Conservation (phyloP, 2,888 invertebrate genomes). For the Megalurothrips usitatus region DNA sequence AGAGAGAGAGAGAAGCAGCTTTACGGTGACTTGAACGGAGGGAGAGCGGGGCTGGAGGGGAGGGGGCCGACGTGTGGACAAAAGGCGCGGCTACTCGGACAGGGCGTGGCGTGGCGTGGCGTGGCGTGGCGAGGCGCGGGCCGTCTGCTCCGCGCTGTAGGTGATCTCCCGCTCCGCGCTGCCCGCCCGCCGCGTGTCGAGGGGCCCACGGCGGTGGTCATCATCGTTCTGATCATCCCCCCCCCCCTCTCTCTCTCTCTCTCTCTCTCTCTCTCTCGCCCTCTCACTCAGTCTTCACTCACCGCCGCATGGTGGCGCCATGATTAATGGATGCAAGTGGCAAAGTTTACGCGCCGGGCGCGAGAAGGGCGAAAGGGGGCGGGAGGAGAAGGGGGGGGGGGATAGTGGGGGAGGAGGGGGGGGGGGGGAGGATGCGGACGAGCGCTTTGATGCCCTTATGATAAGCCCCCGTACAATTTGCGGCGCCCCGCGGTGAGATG, state of each 20-base stretch:
- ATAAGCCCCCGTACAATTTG: constrained; percentile 16
- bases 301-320: not conserved
- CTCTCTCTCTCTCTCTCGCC: not conserved
- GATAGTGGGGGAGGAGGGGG: not conserved
- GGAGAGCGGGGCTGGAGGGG: too few relatives aligned
- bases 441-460: constrained; percentile 19
- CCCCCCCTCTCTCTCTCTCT: not conserved
- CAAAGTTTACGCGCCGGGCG: constrained; percentile 12
- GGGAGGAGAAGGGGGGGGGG: not conserved
- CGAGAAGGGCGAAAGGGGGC: not conserved
- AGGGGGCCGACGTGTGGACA: too few relatives aligned
- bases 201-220: not conserved
- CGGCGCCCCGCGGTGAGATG: not conserved
- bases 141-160: not conserved
- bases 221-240: not conserved
- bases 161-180: not conserved
- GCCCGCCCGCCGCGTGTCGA: not conserved
- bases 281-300: not conserved
- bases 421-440: not conserved
- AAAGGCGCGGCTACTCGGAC: too few relatives aligned
- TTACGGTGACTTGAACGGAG: too few relatives aligned
- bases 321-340: constrained; percentile 24
- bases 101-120: not conserved
- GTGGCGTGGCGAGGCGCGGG: not conserved
- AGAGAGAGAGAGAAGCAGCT: not conserved